These are phyloP conservation scores for Clytia hemisphaerica DNA, from an alignment of 30 jellyfish, hydroid and myxozoan species.

Conservation along the genomic window DNA sequence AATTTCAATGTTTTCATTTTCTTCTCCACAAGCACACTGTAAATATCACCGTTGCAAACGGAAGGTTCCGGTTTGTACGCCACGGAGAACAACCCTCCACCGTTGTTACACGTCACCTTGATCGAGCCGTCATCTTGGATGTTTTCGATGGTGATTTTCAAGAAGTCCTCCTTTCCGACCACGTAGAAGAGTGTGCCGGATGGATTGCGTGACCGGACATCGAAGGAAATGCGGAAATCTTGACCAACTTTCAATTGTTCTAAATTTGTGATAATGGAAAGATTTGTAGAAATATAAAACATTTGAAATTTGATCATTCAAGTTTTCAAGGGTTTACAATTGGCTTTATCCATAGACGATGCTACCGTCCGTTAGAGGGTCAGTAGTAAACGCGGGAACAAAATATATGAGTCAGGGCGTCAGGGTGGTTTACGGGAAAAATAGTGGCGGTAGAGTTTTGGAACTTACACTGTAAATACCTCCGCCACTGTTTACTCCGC, in stretches of 20 bases:
- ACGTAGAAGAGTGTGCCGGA: constrained; percentile 64
- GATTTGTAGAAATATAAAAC: no score
- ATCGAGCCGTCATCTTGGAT: constrained; percentile 49
- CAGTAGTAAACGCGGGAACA: no score
- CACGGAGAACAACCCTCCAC: constrained; percentile 46
- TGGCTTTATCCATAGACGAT: no score
- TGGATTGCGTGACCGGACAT: constrained; percentile 50
- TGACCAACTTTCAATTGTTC: constrained; percentile 16
- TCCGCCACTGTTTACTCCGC: no score
- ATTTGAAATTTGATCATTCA: no score
- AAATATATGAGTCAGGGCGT: no score
- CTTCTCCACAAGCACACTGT: constrained; percentile 35
- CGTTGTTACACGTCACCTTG: constrained; percentile 64
- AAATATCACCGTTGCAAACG: constrained; percentile 59
- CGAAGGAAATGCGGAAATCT: constrained; percentile 33
- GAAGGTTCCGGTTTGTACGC: constrained; percentile 33
- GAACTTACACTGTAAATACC: no score
- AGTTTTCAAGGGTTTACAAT: no score
- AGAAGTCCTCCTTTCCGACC: constrained; percentile 43
- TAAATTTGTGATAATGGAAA: no score
- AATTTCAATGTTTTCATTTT: constrained; percentile 28
- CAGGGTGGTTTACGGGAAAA: no score
- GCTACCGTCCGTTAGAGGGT: no score
- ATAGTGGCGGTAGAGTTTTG: no score
- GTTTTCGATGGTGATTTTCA: constrained; percentile 29